Conservation (phyloP, 2,113 vertebrate species). For the Calidris pugnax region DNA sequence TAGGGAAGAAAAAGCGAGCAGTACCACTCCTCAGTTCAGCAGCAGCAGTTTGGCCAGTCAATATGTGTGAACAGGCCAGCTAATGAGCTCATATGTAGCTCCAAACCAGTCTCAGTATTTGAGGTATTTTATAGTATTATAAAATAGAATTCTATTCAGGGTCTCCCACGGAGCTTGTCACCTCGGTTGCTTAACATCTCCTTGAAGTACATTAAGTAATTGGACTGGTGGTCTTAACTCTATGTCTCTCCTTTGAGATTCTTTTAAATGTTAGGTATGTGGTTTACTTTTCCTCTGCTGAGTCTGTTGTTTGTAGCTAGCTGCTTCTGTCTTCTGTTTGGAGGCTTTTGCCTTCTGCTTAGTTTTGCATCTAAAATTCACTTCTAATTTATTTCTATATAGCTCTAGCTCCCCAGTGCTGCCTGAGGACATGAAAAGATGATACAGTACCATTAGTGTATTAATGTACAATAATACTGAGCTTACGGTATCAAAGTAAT, state of each 20-base stretch:
- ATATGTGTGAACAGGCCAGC: not conserved
- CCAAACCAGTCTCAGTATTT: not conserved
- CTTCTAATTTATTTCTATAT: constrained; percentile 60
- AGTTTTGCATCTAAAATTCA: constrained; percentile 58
- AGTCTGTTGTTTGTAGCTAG: not conserved
- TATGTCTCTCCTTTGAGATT: not conserved
- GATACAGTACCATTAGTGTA: constrained; percentile 60
- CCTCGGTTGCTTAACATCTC: not conserved
- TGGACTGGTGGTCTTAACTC: not conserved
- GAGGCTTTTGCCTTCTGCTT: constrained; percentile 4
- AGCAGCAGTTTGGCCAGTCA: not conserved
- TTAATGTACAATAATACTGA: constrained; percentile 56
- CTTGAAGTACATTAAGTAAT: not conserved
- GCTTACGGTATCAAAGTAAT: constrained; percentile 50
- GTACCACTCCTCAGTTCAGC: not conserved
- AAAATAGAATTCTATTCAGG: not conserved
- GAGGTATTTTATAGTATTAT: not conserved
- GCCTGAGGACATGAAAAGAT: constrained; percentile 57
- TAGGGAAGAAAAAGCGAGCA: not conserved
- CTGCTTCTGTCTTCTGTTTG: constrained; percentile 6
- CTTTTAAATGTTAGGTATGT: not conserved
- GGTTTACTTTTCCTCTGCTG: not conserved
- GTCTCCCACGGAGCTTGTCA: not conserved
- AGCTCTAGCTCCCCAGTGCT: constrained; percentile 20
- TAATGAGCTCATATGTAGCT: not conserved